A percentile compares a stretch with the other conserved stretches of the same genome.
These are phyloP conservation scores for Nomada hirtipes DNA, from an alignment of 2,888 invertebrate genomes.

Conservation along the genomic window DNA sequence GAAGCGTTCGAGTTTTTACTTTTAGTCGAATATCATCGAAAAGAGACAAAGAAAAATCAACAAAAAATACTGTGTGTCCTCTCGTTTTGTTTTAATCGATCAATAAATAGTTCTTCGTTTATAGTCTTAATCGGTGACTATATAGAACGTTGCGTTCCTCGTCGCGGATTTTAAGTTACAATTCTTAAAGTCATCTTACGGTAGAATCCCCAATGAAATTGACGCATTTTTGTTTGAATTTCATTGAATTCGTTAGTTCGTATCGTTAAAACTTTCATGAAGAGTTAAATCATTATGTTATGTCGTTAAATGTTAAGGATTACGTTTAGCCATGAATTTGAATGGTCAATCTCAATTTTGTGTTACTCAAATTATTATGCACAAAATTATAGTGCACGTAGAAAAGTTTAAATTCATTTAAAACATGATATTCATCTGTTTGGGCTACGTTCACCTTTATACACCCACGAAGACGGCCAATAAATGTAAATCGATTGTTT, in stretches of 20 bases:
- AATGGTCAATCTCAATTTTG: no score
- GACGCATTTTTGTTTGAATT: neutral
- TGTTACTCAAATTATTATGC: no score
- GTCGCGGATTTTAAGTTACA: slow-evolving; percentile 22
- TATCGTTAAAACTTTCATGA: neutral
- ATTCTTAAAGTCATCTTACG: neutral
- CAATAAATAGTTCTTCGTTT: slow-evolving; percentile 43
- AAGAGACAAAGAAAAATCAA: neutral
- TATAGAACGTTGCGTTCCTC: slow-evolving; percentile 27
- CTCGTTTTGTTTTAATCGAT: slow-evolving; percentile 24
- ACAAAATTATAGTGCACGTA: no score
- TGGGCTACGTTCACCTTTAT: slow-evolving; percentile 2
- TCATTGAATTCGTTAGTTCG: neutral
- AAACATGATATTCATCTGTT: neutral
- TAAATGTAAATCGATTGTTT: slow-evolving; percentile 21
- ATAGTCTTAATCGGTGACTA: slow-evolving; percentile 29
- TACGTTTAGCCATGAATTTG: no score
- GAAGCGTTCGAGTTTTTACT: slow-evolving; percentile 14
- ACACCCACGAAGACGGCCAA: slow-evolving; percentile 43
- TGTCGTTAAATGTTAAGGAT: neutral
- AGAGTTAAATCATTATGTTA: slow-evolving; percentile 12
- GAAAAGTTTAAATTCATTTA: no score
- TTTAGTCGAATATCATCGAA: slow-evolving; percentile 13
- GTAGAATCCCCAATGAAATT: slow-evolving; percentile 8
- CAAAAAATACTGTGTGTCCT: slow-evolving; percentile 26